Evolutionary conservation across 2,888 invertebrate species (phyloP).

Genomic region (Himalopsyche japonica): DNA sequence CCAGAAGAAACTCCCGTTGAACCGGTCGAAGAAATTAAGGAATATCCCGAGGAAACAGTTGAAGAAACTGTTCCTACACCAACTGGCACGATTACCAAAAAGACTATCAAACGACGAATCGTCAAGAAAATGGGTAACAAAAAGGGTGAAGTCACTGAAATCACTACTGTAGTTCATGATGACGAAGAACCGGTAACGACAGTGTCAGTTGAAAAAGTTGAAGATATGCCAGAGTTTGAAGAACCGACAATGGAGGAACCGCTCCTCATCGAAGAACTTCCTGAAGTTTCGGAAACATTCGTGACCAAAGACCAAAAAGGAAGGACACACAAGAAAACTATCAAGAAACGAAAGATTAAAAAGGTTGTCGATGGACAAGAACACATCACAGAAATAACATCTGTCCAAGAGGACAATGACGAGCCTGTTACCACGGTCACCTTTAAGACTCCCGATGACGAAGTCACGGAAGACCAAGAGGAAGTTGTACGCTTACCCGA

Average conservation of each 20-base stretch:
- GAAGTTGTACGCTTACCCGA: constrained; percentile 43
- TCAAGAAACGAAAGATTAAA: constrained; percentile 44
- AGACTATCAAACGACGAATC: constrained; percentile 43
- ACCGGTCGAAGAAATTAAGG: constrained; percentile 43
- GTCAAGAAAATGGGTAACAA: constrained; percentile 53
- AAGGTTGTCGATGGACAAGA: constrained; percentile 44
- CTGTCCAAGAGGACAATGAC: constrained; percentile 44
- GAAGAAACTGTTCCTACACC: constrained; percentile 40
- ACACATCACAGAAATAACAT: constrained; percentile 43
- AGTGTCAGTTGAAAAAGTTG: not conserved
- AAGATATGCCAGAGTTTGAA: constrained; percentile 34
- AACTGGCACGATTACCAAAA: constrained; percentile 33
- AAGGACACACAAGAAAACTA: constrained; percentile 41
- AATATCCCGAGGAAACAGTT: constrained; percentile 41
- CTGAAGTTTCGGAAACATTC: constrained; percentile 17
- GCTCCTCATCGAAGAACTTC: constrained; percentile 41
- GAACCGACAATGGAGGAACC: constrained; percentile 38
- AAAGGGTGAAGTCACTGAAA: constrained; percentile 54
- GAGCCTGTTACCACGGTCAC: constrained; percentile 43
- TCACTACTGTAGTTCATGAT: constrained; percentile 52
- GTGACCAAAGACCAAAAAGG: not conserved
- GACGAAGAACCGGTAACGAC: constrained; percentile 47
- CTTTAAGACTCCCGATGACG: constrained; percentile 41
- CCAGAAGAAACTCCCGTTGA: constrained; percentile 9
- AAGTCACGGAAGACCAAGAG: constrained; percentile 43